A percentile compares a stretch with the other conserved stretches of the same genome.
Conservation (phyloP, 2,888 invertebrate genomes). For the Cotesia congregata region DNA sequence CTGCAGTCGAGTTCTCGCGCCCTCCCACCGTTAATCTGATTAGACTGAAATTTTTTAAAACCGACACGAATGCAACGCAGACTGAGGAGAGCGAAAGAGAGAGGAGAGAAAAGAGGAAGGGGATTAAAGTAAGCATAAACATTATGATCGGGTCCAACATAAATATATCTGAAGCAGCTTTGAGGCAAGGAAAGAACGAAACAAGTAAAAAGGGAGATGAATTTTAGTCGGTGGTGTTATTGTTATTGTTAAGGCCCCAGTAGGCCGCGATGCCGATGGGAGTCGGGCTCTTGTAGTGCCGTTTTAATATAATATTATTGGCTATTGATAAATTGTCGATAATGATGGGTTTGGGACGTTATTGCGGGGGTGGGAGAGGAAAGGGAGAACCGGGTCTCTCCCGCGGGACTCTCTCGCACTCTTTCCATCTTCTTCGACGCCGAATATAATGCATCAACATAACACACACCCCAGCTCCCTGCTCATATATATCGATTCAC, state of each 20-base stretch:
- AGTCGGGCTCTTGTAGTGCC: conserved; percentile 47
- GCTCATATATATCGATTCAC: not conserved
- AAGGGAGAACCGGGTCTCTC: conserved; percentile 39
- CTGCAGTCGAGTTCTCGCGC: conserved; percentile 51
- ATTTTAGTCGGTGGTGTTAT: not conserved
- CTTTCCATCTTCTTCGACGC: conserved; percentile 42
- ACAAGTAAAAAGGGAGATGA: conserved; percentile 16
- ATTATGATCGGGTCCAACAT: conserved; percentile 59
- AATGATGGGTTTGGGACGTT: conserved; percentile 67
- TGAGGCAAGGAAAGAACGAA: conserved; percentile 35
- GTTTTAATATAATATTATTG: conserved; percentile 71
- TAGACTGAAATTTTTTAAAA: conserved; percentile 48
- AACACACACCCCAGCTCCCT: conserved; percentile 1
- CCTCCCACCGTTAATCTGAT: conserved; percentile 59
- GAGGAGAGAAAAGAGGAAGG: not conserved
- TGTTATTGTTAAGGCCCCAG: conserved; percentile 39
- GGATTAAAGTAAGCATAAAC: conserved; percentile 52
- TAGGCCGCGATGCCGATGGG: conserved; percentile 41
- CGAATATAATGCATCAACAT: not conserved
- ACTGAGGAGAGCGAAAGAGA: not conserved
- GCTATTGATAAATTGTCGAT: conserved; percentile 71
- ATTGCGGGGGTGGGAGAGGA: conserved; percentile 35
- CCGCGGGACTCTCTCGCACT: conserved; percentile 41
- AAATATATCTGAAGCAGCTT: conserved; percentile 45
- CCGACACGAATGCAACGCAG: not conserved